Percentiles rank a stretch among this genome's conserved stretches.
These are phyloP conservation scores for Bufotes viridis DNA, from an alignment of 2,797 vertebrate genomes.

Conservation along the genomic window DNA sequence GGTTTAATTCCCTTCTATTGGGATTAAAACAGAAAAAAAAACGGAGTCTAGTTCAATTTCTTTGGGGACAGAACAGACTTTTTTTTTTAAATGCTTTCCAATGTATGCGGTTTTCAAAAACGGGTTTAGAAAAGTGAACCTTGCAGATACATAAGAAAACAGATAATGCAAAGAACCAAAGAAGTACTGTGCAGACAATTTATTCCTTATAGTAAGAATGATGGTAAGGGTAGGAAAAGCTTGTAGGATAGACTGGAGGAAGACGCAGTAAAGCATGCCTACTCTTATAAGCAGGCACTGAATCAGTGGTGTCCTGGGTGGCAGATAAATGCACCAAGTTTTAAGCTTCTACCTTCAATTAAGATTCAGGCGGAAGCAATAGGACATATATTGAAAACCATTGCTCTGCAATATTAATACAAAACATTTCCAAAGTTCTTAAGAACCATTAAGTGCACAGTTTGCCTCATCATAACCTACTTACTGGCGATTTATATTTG, in stretches of 20 bases:
- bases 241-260: background rate
- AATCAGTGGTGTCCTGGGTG: background rate
- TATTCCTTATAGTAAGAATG: background rate
- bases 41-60: background rate
- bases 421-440: slow-evolving; percentile 23
- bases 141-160: background rate
- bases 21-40: background rate
- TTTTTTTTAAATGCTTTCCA: background rate
- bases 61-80: background rate
- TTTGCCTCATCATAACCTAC: background rate
- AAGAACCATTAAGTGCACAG: background rate
- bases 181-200: background rate
- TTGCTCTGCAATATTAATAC: background rate
- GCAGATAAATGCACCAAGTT: background rate
- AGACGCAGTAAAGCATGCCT: background rate
- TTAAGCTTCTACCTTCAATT: background rate
- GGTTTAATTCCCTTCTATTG: background rate
- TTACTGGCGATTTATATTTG: background rate
- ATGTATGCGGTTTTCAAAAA: background rate
- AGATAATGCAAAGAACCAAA: background rate
- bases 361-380: background rate
- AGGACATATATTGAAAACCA: background rate
- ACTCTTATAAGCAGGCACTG: background rate
- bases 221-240: background rate
- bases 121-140: too few species aligned